Conservation (phyloP, 2,888 invertebrate genomes). For the Nowickia ferox region DNA sequence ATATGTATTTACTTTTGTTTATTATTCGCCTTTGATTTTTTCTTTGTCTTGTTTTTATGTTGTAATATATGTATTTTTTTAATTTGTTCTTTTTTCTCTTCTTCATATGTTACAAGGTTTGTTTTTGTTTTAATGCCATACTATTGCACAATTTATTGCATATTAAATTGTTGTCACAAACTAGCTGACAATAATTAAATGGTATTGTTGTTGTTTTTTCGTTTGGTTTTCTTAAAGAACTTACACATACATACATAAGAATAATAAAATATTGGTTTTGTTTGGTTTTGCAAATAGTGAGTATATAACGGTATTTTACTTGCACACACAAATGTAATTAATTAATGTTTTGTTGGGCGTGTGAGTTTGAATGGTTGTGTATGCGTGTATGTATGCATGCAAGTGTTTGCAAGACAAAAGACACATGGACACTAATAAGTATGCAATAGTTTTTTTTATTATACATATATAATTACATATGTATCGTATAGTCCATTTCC, state of each 20-base stretch:
- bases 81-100: conserved; percentile 29
- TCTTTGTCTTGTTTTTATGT: conserved; percentile 59
- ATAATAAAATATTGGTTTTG: conserved; percentile 11
- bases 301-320: conserved; percentile 7
- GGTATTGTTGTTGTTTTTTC: conserved; percentile 41
- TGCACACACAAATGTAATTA: not conserved
- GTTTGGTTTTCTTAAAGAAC: conserved; percentile 5
- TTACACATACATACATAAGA: conserved; percentile 33
- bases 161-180: conserved; percentile 31
- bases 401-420: not conserved
- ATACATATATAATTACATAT: not conserved
- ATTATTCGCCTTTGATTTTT: conserved; percentile 68
- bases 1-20: conserved; percentile 56
- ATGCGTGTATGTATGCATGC: not conserved
- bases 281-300: conserved; percentile 4
- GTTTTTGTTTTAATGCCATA: conserved; percentile 38
- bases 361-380: not conserved
- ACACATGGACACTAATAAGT: not conserved
- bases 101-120: conserved; percentile 54
- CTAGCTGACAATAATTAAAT: conserved; percentile 23
- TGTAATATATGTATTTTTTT: conserved; percentile 60
- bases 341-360: not conserved
- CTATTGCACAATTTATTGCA: conserved; percentile 22
- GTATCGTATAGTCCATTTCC: not conserved
- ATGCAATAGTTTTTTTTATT: not conserved